These are phyloP conservation scores for Bergia sp. DNA, from an alignment of 92 coral and sea anemone genomes.

Conservation along the genomic window DNA sequence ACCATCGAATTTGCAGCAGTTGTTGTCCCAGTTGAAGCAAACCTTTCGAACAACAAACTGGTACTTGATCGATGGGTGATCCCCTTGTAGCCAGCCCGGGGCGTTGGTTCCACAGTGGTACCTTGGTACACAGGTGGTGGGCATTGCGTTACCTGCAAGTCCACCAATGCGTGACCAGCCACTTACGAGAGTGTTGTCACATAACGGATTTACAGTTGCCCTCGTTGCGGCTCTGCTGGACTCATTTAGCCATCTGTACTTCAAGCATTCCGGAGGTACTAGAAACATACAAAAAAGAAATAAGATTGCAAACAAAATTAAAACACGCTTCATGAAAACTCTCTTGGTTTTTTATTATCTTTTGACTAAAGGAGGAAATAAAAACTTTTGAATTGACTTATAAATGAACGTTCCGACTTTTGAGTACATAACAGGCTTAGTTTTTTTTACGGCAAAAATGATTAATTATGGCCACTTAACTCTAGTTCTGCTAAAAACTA, in stretches of 20 bases:
- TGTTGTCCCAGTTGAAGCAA: not conserved
- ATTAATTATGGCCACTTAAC: too few species aligned
- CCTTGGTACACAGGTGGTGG: not conserved
- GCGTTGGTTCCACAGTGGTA: not conserved
- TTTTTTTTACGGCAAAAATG: too few species aligned
- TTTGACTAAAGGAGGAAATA: too few species aligned
- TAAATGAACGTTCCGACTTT: too few species aligned
- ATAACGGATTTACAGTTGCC: not conserved
- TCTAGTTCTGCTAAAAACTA: too few species aligned
- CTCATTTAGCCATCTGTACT: not conserved
- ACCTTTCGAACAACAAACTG: not conserved
- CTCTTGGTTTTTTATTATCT: too few species aligned
- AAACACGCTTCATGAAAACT: too few species aligned
- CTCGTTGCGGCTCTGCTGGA: not conserved
- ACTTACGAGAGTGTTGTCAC: not conserved
- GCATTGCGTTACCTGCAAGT: slow-evolving; percentile 14
- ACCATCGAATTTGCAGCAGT: not conserved
- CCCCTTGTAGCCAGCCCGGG: too few species aligned
- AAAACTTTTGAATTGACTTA: too few species aligned
- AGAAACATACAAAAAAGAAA: not conserved
- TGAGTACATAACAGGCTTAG: too few species aligned
- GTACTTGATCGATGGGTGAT: too few species aligned
- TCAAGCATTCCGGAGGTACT: not conserved
- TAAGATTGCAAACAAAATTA: too few species aligned
- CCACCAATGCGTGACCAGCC: not conserved